Base-by-base conservation (phyloP, 2,113 vertebrate genomes). In the Myanophis thanlyinensis region DNA sequence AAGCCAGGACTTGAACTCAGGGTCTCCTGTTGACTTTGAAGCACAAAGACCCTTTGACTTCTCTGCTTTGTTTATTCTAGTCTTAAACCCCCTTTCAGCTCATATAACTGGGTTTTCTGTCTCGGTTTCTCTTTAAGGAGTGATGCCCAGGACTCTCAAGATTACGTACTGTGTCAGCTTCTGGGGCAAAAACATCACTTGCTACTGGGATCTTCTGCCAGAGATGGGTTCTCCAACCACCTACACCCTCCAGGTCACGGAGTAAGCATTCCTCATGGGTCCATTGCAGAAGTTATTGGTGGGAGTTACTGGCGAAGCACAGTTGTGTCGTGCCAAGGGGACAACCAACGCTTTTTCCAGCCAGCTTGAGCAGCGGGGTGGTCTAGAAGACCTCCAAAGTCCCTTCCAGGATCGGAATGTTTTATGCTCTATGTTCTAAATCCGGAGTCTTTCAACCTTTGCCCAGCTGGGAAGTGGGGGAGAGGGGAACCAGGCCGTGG, bases 111-210 rank as follows among this genome's bases (percentile, higher is more conserved):
- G 40, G 4, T 27, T 8, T 35, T 62, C 8, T n/a, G 48, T 9
- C 25, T 1, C 0, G 0, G 7, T 85, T 47, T 54, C 35, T 91
- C 0, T 0, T 47, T 56, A 0, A 1, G 44, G 56, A 80, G 35
- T 40, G 46, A 40, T 51, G 8, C 52, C 59, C 20, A 5, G 8
- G 12, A 56, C 12, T 6, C 73, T 52, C 27, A 49, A 47, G 3
- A 51, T 95, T 10, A 9, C 85, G 18, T 89, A 40, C 53, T 95
- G 94, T 30, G 40, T 89, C 89, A 93, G 90, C 51, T 87, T 89
- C 51, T 95, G 91, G 94, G 91, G n/a, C 0, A 27, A 52, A 40
- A 94, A 93, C 49, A 95, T 95, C 59, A 94, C 93, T 3, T 96
- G 95, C 73, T 53, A 86, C 51, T 96, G 95, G 96, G 89, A 93